phyloP scores from a whole-genome alignment of 2,888 invertebrate species.

The Zaprionus obscuricornis region DNA sequence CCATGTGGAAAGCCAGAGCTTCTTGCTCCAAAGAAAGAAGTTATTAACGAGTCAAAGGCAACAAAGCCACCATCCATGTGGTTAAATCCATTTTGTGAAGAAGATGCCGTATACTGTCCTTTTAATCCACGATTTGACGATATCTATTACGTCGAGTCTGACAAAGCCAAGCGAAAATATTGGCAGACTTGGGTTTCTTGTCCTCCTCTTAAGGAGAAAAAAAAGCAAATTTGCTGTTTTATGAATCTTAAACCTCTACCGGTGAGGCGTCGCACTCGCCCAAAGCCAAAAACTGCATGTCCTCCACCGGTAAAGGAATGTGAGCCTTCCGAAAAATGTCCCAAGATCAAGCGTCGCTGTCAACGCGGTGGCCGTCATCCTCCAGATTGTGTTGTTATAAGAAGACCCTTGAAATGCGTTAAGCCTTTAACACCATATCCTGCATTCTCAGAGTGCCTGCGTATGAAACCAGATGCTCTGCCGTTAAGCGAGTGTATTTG shows the following conservation, averaged over 20 bases:
- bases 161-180: constrained; percentile 75
- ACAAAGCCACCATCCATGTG: constrained; percentile 58
- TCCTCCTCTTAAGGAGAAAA: constrained; percentile 61
- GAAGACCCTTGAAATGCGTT: constrained; percentile 18
- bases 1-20: constrained; percentile 54
- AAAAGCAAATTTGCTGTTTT: constrained; percentile 65
- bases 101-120: constrained; percentile 35
- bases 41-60: constrained; percentile 12
- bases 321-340: neutral
- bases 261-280: constrained; percentile 45
- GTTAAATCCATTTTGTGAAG: constrained; percentile 68
- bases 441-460: constrained; percentile 53
- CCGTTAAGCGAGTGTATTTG: constrained; percentile 58
- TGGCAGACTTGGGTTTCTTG: constrained; percentile 81
- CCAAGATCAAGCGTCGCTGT: constrained; percentile 41
- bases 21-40: neutral
- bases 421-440: constrained; percentile 65
- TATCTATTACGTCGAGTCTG: constrained; percentile 73
- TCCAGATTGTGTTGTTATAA: constrained; percentile 22
- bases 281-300: constrained; percentile 55
- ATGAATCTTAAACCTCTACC: constrained; percentile 46
- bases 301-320: neutral
- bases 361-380: constrained; percentile 54
- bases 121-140: constrained; percentile 75
- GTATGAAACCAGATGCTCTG: constrained; percentile 12